Evolutionary conservation across 2,113 vertebrate species (phyloP), one percentile per base, ranked within the genome.

Genomic region (Phrynocephalus versicolor): DNA sequence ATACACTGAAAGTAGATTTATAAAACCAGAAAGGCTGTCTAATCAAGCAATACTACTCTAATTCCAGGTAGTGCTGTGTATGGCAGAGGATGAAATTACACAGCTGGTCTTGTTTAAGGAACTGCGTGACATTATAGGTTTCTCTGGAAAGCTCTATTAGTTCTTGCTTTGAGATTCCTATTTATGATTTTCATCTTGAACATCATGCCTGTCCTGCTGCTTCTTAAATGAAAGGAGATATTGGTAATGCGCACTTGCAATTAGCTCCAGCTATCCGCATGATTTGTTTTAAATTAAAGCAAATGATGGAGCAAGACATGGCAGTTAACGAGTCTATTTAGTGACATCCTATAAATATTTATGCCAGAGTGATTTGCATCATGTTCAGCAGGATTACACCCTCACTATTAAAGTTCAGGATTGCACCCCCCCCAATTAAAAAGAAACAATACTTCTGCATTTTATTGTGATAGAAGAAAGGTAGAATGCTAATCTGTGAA

Each of bases 261-360:
- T 97, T 97, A 96, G 86, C 91, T 87, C 84, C 95, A 95, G 90
- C 93, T 87, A 90, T 93, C 94, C 94, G 84, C 96, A 89, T 94
- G 93, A 85, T 35, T 89, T 51, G 79, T 87, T 76, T 96, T 95
- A 92, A 82, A 90, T 94, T 89, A 96, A 89, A 84, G 1, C 37
- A 88, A 69, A 19, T 72, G 45, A 89, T 91, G 79, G 92, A 91
- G 87, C 75, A 93, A 92, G 80, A 85, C 93, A 90, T 21, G 82
- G 58, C 77, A 76, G 70, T 88, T 95, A 92, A 91, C 91, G 87
- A 90, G 0, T 72, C 82, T 57, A 58, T 64, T 41, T 90, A 2
- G 18, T 85, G 79, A 18, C 39, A 12, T n/a, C 60, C 60, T 41
- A 5, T 18, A 69, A n/a, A 39, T 58, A 35, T 4, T 82, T 58